These are phyloP conservation scores for Chironomus riparius DNA, from an alignment of 2,888 invertebrate genomes.

Conservation along the genomic window DNA sequence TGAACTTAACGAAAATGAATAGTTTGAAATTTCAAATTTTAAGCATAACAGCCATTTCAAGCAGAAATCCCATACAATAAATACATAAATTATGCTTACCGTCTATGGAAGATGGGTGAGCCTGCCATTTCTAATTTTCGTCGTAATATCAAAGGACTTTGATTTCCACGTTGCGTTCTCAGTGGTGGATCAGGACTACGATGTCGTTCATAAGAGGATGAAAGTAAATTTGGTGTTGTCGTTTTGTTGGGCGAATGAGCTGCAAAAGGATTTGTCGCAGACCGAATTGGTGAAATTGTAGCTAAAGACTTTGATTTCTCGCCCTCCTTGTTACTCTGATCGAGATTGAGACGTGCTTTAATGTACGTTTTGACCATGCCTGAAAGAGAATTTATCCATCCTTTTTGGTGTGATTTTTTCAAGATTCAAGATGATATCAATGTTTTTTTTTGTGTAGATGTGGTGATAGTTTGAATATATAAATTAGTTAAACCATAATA, in stretches of 20 bases:
- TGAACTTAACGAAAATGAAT: too few relatives aligned
- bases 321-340: conserved; percentile 3
- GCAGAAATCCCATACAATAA: too few relatives aligned
- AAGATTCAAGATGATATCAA: neutral
- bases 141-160: conserved; percentile 47
- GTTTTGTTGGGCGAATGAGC: conserved; percentile 30
- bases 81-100: conserved; percentile 36
- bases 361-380: conserved; percentile 52
- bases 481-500: neutral
- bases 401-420: conserved; percentile 30
- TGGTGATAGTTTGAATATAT: neutral
- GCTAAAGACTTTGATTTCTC: conserved; percentile 15
- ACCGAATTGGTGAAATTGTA: conserved; percentile 13
- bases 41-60: too few relatives aligned
- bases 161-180: conserved; percentile 37
- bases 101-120: conserved; percentile 48
- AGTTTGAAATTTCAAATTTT: too few relatives aligned
- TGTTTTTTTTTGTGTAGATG: conserved; percentile 15
- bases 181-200: conserved; percentile 55
- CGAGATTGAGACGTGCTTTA: neutral
- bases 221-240: conserved; percentile 31
- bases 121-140: conserved; percentile 49
- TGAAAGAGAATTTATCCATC: conserved; percentile 60
- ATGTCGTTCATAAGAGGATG: conserved; percentile 40
- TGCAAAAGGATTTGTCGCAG: conserved; percentile 30